Percentiles rank a stretch among this genome's conserved stretches.
phyloP scores from a whole-genome alignment of 2,113 vertebrate species.

The Donacobius atricapilla region DNA sequence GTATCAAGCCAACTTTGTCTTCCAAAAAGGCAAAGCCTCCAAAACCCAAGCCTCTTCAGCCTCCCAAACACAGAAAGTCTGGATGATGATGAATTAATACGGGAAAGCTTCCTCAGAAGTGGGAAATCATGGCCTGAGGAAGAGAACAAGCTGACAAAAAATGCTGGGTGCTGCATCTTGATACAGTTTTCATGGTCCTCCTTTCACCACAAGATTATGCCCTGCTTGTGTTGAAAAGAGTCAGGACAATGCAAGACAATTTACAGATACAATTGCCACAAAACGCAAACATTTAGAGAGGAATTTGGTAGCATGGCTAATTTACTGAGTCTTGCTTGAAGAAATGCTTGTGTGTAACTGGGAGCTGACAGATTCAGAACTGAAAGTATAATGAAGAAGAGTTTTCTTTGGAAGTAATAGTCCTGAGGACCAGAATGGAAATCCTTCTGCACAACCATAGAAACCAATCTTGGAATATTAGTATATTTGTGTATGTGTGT shows the following conservation, averaged over 20 bases:
- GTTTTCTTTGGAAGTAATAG: not conserved
- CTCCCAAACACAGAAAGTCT: not conserved
- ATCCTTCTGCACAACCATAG: not conserved
- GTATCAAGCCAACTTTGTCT: not conserved
- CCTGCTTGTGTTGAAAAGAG: not conserved
- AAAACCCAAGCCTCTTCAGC: not conserved
- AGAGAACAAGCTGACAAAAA: not conserved
- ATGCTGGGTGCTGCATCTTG: not conserved
- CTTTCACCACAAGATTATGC: not conserved
- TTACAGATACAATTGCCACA: not conserved
- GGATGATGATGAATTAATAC: not conserved
- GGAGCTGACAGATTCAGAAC: not conserved
- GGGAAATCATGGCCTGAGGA: not conserved
- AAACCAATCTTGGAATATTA: not conserved
- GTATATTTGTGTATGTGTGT: not conserved
- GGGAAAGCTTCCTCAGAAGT: not conserved
- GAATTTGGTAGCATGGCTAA: not conserved
- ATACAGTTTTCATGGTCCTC: not conserved
- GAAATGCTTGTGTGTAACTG: not conserved
- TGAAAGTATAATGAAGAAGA: not conserved
- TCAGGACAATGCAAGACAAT: not conserved
- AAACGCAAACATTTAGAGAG: not conserved
- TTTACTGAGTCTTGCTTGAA: not conserved
- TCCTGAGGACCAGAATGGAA: not conserved
- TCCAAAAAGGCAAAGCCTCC: not conserved